Base-by-base conservation (phyloP, 2,888 invertebrate genomes). In the Microplitis manilae region DNA sequence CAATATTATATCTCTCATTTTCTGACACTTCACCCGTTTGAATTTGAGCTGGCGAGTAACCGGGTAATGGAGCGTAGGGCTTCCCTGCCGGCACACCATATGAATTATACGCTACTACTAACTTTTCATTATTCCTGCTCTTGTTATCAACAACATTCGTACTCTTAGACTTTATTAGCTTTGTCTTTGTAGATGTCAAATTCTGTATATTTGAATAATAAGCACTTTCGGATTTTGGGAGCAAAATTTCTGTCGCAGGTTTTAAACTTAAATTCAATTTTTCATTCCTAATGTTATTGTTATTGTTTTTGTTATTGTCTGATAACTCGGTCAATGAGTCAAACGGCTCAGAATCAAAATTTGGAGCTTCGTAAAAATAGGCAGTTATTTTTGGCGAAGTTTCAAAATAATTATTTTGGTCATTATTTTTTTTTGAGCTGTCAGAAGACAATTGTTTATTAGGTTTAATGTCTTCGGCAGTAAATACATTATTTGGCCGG, bases 11-110 rank as follows among this genome's bases (percentile, higher is more conserved):
- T 5, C 50, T 9, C 13, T 73, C 9, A 64, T 77, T 73, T 9
- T 81, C 80, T 15, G 70, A 60, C 39, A 81, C 78, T 72, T 82
- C 80, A 13, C 79, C 80, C 1, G 77, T 77, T 68, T 79, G 75
- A 7, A 79, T 72, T 40, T 77, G 61, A 8, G 50, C 50, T 2
- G 73, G 38, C 8, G 50, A 41, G 41, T 68, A 50, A 38, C 38
- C 69, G 30, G 60, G 76, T 1, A 65, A 17, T 5, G 77, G 40
- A 0, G 73, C 67, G 64, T 78, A 79, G 0, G 83, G 81, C 8
- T 77, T 76, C 5, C 80, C 83, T 6, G 80, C 73, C 65, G 79
- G 79, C 9, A 81, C 78, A 6, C 80, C 83, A 73, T 82, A 80
- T 38, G 70, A 76, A 41, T 79, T 78, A 1, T 78, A 73, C 65